These are phyloP conservation scores for Tragelaphus eurycerus DNA, from an alignment of 2,797 vertebrate species.

Conservation along the genomic window DNA sequence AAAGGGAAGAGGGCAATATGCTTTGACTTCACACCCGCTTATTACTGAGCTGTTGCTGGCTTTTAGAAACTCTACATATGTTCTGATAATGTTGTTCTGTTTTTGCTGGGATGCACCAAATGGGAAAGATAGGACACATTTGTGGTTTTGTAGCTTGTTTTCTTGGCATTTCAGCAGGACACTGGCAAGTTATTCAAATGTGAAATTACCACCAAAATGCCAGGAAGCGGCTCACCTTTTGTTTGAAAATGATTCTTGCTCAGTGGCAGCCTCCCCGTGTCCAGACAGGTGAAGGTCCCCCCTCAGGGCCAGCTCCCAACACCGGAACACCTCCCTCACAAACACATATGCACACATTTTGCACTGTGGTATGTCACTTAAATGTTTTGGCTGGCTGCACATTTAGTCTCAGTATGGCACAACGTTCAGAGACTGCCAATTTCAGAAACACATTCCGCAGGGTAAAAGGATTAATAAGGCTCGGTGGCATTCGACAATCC, in stretches of 20 bases:
- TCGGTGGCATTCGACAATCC: conserved; percentile 58
- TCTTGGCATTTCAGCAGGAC: conserved; percentile 65
- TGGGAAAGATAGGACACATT: conserved; percentile 45
- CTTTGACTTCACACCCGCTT: conserved; percentile 24
- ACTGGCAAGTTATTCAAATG: conserved; percentile 61
- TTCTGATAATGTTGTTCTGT: conserved; percentile 55
- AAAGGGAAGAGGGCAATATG: conserved; percentile 45
- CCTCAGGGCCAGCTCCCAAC: neutral
- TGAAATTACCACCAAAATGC: conserved; percentile 59
- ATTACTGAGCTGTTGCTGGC: conserved; percentile 46
- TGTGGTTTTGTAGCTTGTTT: conserved; percentile 63
- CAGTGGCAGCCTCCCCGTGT: neutral
- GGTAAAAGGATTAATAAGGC: conserved; percentile 68
- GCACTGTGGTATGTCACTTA: conserved; percentile 49
- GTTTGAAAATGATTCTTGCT: conserved; percentile 38
- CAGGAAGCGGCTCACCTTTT: conserved; percentile 51
- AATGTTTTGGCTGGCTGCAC: conserved; percentile 63
- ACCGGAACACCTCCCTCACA: neutral
- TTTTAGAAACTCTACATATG: conserved; percentile 56
- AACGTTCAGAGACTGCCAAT: conserved; percentile 63
- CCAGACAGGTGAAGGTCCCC: conserved; percentile 24
- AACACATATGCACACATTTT: conserved; percentile 39
- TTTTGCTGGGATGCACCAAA: conserved; percentile 66
- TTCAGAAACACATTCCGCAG: conserved; percentile 57
- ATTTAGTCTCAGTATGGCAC: conserved; percentile 64